Evolutionary conservation across 2,888 invertebrate species (phyloP), one percentile per base, ranked within the genome.

Genomic region (Limnephilus marmoratus): DNA sequence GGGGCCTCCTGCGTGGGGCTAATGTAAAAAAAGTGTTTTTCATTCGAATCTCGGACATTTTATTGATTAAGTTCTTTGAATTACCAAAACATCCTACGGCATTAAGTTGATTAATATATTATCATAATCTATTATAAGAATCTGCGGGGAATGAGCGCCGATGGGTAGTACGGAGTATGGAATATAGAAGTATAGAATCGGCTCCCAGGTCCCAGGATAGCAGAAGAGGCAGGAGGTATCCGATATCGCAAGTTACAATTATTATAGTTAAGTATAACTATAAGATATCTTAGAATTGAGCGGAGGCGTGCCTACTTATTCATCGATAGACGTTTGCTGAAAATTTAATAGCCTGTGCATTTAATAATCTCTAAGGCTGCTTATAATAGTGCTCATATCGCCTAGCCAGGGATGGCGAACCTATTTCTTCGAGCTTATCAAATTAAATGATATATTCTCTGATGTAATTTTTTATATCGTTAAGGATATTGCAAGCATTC

Each of bases 261-360:
- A 68, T 68, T 68, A 49, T 49, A 49, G 68, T 68, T 68, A 68
- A 68, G 68, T 68, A 68, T 68, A 68, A 68, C 68, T 68, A 68
- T 68, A 68, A 68, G 68, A 68, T 68, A 68, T 68, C 24, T 68
- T 68, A 68, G 68, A 24, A 68, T 68, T 15, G 68, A 24, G 24
- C 37, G 88, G 24, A 31, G 80, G 88, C 41, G 88, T 80, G 88
- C 41, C 80, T 80, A 80, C 88, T 88, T 80, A 80, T 89, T 34
- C 80, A 80, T 37, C 88, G 81, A 80, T 37, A 89, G 88, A 88
- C 53, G 88, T 88, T 89, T 89, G 88, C 80, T 89, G 88, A 89
- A 89, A 89, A 81, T 86, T 24, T 86, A 86, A 49, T 80, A 37
- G 80, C 88, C 88, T 24, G 24, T 80, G 88, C 68, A 89, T 81